Percentiles rank a stretch among this genome's conserved stretches.
Conservation (phyloP, 2,888 invertebrate species). For the Carterocephalus palaemon region DNA sequence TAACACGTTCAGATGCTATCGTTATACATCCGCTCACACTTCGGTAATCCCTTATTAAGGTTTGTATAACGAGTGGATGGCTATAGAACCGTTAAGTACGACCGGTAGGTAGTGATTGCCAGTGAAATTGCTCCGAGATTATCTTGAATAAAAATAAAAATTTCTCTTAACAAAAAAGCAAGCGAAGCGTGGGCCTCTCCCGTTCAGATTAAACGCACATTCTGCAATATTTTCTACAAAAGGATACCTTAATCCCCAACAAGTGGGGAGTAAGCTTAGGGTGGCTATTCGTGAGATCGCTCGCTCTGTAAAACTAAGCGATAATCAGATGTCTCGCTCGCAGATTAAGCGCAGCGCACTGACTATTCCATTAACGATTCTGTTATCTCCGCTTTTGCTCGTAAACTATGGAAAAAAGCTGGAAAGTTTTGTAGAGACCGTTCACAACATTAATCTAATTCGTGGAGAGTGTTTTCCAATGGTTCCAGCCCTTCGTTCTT, state of each 20-base stretch:
- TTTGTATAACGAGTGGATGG: conserved; percentile 33
- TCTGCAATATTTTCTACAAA: conserved; percentile 76
- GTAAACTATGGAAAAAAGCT: conserved; percentile 24
- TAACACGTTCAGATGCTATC: conserved; percentile 3
- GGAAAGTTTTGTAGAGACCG: conserved; percentile 13
- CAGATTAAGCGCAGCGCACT: conserved; percentile 11
- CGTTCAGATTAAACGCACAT: conserved; percentile 72
- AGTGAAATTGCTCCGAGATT: conserved; percentile 57
- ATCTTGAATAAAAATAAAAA: conserved; percentile 56
- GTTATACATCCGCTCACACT: neutral
- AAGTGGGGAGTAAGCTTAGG: conserved; percentile 65
- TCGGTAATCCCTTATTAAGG: conserved; percentile 30
- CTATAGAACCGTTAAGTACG: conserved; percentile 32
- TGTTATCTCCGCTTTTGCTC: conserved; percentile 19
- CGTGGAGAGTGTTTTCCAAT: conserved; percentile 18
- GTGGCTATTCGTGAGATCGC: conserved; percentile 53
- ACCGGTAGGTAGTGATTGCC: conserved; percentile 37
- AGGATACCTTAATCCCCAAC: conserved; percentile 76
- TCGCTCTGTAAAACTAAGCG: conserved; percentile 33
- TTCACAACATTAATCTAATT: conserved; percentile 24
- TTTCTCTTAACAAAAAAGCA: conserved; percentile 57
- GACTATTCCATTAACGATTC: conserved; percentile 25
- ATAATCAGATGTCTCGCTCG: conserved; percentile 17
- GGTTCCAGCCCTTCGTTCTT: conserved; percentile 1
- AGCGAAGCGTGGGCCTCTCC: conserved; percentile 52